These are phyloP conservation scores for Drosophila greeni DNA, from an alignment of 2,888 invertebrate species.

Conservation along the genomic window DNA sequence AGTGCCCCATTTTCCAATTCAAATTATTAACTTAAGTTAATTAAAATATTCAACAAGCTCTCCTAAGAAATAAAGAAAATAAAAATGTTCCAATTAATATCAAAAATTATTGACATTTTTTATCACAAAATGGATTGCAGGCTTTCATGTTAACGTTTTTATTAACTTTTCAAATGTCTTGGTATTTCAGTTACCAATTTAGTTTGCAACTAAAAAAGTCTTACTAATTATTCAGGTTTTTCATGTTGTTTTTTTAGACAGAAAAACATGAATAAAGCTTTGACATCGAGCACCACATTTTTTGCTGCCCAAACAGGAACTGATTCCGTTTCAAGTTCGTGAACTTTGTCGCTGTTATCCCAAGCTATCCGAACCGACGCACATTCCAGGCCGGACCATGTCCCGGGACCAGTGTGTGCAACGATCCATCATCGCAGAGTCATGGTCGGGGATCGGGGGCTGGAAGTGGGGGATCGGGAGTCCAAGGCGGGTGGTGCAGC, in stretches of 20 bases:
- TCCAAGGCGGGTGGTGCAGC: constrained; percentile 58
- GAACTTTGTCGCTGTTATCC: constrained; percentile 45
- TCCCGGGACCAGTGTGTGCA: constrained; percentile 63
- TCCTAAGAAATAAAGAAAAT: not conserved
- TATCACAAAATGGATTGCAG: not conserved
- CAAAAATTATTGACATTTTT: not conserved
- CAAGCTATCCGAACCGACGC: constrained; percentile 21
- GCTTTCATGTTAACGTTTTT: constrained; percentile 1
- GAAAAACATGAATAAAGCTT: not conserved
- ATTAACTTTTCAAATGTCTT: constrained; percentile 2
- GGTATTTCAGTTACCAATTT: not conserved
- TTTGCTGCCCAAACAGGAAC: constrained; percentile 6
- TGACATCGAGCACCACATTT: not conserved
- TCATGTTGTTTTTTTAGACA: not conserved
- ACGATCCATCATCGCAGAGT: constrained; percentile 65
- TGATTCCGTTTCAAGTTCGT: constrained; percentile 45
- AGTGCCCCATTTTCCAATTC: not conserved
- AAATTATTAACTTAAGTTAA: not conserved
- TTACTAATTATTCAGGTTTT: constrained; percentile 1
- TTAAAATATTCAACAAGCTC: not conserved
- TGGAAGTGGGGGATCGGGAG: constrained; percentile 6
- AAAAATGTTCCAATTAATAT: not conserved
- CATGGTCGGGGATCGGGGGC: constrained; percentile 18
- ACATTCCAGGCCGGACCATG: constrained; percentile 38
- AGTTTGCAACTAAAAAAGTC: too few relatives aligned